These are phyloP conservation scores for Camptogramma bilineatum DNA, from an alignment of 2,888 invertebrate species.

Conservation along the genomic window DNA sequence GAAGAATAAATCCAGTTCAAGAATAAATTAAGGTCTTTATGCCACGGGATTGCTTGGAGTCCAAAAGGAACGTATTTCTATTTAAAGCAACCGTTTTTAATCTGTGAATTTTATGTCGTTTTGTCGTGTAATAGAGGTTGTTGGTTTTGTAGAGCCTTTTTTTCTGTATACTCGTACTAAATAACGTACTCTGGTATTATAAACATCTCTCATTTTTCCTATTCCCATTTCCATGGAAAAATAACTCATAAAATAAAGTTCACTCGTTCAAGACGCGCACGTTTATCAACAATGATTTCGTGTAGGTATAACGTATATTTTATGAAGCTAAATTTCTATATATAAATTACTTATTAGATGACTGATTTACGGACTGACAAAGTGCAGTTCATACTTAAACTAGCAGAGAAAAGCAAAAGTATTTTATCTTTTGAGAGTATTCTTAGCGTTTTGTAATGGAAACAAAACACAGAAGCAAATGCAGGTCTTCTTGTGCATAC, in stretches of 20 bases:
- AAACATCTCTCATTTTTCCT: background rate
- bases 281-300: slow-evolving; percentile 63
- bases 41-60: slow-evolving; percentile 65
- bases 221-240: background rate
- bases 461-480: too few relatives aligned
- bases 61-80: slow-evolving; percentile 53
- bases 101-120: slow-evolving; percentile 20
- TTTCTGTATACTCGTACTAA: too few relatives aligned
- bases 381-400: too few relatives aligned
- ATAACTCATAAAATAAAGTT: slow-evolving; percentile 36
- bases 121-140: slow-evolving; percentile 6
- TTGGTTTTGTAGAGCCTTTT: background rate
- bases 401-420: too few relatives aligned
- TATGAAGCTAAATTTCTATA: slow-evolving; percentile 66
- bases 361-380: too few relatives aligned
- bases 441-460: too few relatives aligned
- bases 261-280: slow-evolving; percentile 44
- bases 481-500: too few relatives aligned
- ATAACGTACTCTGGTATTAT: background rate
- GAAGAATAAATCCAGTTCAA: slow-evolving; percentile 79
- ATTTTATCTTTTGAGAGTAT: too few relatives aligned
- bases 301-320: too few relatives aligned
- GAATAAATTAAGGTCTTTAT: slow-evolving; percentile 83
- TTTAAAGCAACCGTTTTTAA: slow-evolving; percentile 32
- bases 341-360: too few relatives aligned